Conservation (phyloP, 2,888 invertebrate species). For the Sphaerophoria taeniata region DNA sequence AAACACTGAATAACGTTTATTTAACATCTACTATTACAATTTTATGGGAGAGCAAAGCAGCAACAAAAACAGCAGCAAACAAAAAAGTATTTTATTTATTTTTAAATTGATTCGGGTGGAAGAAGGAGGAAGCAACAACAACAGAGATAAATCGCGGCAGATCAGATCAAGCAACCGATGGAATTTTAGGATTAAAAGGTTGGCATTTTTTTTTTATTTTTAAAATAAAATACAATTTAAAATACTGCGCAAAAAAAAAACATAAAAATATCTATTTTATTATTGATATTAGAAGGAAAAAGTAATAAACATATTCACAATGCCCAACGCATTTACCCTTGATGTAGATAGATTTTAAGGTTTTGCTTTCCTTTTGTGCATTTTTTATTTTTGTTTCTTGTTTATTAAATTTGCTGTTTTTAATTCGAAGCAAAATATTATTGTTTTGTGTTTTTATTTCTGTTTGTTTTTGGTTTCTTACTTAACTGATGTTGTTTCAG, state of each 20-base stretch:
- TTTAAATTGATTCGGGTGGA: slow-evolving; percentile 37
- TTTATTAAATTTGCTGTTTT: slow-evolving; percentile 64
- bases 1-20: slow-evolving; percentile 49
- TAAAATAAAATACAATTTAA: slow-evolving; percentile 68
- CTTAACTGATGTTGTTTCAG: not conserved
- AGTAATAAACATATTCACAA: slow-evolving; percentile 7
- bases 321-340: slow-evolving; percentile 56
- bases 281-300: slow-evolving; percentile 59
- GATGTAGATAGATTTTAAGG: slow-evolving; percentile 47
- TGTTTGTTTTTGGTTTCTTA: not conserved
- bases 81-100: slow-evolving; percentile 66
- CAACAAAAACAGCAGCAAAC: slow-evolving; percentile 52
- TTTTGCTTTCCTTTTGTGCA: slow-evolving; percentile 55
- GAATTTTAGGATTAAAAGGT: slow-evolving; percentile 73
- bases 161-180: slow-evolving; percentile 54
- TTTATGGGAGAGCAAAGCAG: slow-evolving; percentile 57
- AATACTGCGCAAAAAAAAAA: slow-evolving; percentile 69
- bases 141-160: slow-evolving; percentile 42
- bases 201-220: slow-evolving; percentile 61
- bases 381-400: slow-evolving; percentile 43
- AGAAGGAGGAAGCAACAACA: slow-evolving; percentile 36
- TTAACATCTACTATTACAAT: slow-evolving; percentile 49
- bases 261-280: slow-evolving; percentile 69
- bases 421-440: slow-evolving; percentile 48
- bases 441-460: slow-evolving; percentile 26